Conservation (phyloP, 2,797 vertebrate species). For the Myripristis jacobus region DNA sequence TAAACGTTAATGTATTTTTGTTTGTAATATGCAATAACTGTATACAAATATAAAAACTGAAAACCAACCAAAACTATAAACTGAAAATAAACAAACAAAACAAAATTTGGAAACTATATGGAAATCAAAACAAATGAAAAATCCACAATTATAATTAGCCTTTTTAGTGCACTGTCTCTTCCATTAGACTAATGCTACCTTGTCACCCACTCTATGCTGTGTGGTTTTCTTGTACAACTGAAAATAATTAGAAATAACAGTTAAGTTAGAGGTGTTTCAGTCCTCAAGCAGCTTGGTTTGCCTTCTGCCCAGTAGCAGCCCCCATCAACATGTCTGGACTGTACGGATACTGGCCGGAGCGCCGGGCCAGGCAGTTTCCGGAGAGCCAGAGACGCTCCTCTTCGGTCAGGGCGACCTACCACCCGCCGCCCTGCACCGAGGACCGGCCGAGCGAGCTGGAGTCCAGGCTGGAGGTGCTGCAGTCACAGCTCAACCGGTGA, state of each 20-base stretch:
- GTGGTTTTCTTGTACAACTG: not conserved
- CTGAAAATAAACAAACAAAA: too few species aligned
- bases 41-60: too few species aligned
- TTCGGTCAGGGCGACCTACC: conserved; percentile 75
- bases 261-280: not conserved
- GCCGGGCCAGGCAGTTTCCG: conserved; percentile 69
- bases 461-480: conserved; percentile 91
- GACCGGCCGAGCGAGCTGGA: conserved; percentile 86
- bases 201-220: too few species aligned
- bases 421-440: conserved; percentile 72
- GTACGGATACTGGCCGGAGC: conserved; percentile 89
- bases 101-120: too few species aligned
- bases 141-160: too few species aligned
- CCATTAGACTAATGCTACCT: too few species aligned
- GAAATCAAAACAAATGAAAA: too few species aligned
- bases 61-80: too few species aligned
- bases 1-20: too few species aligned
- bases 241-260: not conserved
- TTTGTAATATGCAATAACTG: too few species aligned
- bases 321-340: conserved; percentile 84
- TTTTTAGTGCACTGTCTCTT: not conserved
- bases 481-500: conserved; percentile 94
- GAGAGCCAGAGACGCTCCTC: conserved; percentile 83
- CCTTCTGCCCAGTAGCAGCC: conserved; percentile 57
- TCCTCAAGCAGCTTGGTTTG: too few species aligned